Base-by-base conservation (phyloP, 2,888 invertebrate genomes). In the Meghimatium bilineatum region DNA sequence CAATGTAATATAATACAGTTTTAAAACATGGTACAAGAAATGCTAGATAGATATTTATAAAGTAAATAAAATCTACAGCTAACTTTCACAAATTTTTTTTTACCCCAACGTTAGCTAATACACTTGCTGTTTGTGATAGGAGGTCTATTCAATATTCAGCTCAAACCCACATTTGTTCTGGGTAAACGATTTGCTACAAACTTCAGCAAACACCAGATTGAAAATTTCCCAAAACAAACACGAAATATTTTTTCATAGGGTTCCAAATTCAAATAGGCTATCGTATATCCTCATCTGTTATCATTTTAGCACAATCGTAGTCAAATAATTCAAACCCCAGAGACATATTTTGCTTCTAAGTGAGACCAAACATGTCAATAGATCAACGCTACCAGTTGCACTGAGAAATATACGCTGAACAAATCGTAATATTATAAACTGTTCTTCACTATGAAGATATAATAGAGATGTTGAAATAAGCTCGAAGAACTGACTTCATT, bases 221-320 rank as follows among this genome's bases (percentile, higher is more conserved):
- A n/a, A 72, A 72, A n/a, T 72, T n/a, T 44, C 44, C 44, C n/a
- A 44, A 72, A 44, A 26, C 72, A 72, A 72, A 72, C 44, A 72
- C 29, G 49, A 49, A 44, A 72, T 29, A 49, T 49, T 44, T 44
- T n/a, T 72, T 44, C 38, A n/a, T 49, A 20, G 2, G 44, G n/a
- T n/a, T 44, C 12, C 44, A 2, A 26, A 44, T 72, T 72, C 26
- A 72, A 44, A 38, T 49, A 44, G 6, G 14, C 12, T 38, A 49
- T 72, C n/a, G 1, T 44, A 44, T 44, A 44, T 29, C 44, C 14
- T 44, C 14, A 72, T 72, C 44, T 38, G 49, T 72, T 72, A 72
- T 72, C 44, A 17, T 72, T 72, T 72, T 44, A 14, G 14, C 72
- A 49, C 72, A 72, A 72, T 72, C 44, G n/a, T 17, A 38, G 44